Percentiles rank a stretch among this genome's conserved stretches.
Conservation (phyloP, 2,113 vertebrate genomes). For the Phaethon lepturus region DNA sequence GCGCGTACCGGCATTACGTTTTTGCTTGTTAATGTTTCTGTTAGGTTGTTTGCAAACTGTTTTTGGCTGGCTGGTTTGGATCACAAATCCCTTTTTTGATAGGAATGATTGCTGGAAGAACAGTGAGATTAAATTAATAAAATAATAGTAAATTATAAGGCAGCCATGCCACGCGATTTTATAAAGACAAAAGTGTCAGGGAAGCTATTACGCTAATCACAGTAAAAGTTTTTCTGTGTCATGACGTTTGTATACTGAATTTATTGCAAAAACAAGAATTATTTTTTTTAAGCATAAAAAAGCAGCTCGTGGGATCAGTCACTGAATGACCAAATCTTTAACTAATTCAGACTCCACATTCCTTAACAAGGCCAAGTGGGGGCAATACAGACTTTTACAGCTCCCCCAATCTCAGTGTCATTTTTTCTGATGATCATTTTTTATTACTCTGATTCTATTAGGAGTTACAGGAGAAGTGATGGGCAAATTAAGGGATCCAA, state of each 20-base stretch:
- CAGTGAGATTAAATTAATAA: neutral
- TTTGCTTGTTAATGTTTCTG: neutral
- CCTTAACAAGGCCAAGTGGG: neutral
- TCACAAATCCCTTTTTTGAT: neutral
- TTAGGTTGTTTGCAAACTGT: neutral
- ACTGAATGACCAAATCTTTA: neutral
- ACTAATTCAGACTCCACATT: neutral
- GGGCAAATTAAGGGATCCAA: conserved; percentile 73
- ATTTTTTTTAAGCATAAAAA: neutral
- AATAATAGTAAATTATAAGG: neutral
- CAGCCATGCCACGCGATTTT: neutral
- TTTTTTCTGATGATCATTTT: conserved; percentile 54
- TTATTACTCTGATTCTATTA: conserved; percentile 55
- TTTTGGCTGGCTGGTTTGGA: neutral
- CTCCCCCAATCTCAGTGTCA: conserved; percentile 13
- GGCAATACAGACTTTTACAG: neutral
- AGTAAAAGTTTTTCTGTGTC: neutral
- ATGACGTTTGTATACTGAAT: neutral
- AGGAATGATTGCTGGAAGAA: neutral
- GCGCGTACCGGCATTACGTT: accelerated
- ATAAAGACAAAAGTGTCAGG: neutral
- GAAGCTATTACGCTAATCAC: neutral
- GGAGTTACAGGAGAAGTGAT: conserved; percentile 58
- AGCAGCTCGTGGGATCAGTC: neutral
- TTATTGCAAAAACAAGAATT: neutral